Conservation (phyloP, 1,140 invertebrate genomes). For the Hydropsyche tenuis region DNA sequence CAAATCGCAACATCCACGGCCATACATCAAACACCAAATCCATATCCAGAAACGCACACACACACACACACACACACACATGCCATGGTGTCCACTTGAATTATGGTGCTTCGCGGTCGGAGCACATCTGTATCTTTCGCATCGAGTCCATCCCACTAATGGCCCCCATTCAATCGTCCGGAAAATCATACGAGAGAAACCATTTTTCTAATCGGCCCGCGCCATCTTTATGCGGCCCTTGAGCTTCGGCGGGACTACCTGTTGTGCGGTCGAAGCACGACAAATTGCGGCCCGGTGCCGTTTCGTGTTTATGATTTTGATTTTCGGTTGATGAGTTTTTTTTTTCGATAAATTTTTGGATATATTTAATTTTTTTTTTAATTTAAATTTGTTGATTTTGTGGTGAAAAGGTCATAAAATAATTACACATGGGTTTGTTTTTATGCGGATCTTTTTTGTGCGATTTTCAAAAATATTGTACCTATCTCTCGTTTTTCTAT, state of each 20-base stretch:
- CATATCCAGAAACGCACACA: too few species aligned
- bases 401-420: not conserved
- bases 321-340: not conserved
- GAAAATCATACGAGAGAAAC: slow-evolving; percentile 41
- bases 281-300: not conserved
- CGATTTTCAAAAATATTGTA: too few species aligned
- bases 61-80: too few species aligned
- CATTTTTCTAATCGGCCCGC: slow-evolving; percentile 35
- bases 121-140: slow-evolving; percentile 37
- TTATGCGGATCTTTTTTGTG: too few species aligned
- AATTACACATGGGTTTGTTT: not conserved
- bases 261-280: not conserved
- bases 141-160: slow-evolving; percentile 38
- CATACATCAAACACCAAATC: too few species aligned
- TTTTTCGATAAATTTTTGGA: not conserved
- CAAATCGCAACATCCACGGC: too few species aligned
- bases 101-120: not conserved
- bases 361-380: too few species aligned
- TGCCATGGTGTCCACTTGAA: slow-evolving; percentile 1
- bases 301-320: not conserved
- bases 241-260: slow-evolving; percentile 11
- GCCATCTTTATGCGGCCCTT: not conserved
- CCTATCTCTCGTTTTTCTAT: too few species aligned
- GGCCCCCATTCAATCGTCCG: slow-evolving; percentile 30
- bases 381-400: not conserved